Percentiles rank a stretch among this genome's conserved stretches.
Evolutionary conservation across 2,888 invertebrate species (phyloP).

Genomic region (Nesidiocoris tenuis): DNA sequence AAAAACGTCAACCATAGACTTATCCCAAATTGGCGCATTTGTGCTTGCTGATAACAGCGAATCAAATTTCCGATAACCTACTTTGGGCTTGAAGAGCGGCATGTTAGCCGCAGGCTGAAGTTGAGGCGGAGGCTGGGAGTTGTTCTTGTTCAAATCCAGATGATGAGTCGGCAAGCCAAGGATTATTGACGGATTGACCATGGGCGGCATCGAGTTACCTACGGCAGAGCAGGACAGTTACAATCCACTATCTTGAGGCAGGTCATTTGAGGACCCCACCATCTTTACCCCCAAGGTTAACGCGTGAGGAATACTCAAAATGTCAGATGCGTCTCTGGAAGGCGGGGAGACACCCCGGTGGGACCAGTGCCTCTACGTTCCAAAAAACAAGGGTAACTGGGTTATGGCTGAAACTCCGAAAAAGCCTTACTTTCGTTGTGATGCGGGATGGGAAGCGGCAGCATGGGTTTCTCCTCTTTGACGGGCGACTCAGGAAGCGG

Average conservation of each 20-base stretch:
- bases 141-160: slow-evolving; percentile 49
- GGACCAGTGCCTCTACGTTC: too few relatives aligned
- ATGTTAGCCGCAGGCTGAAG: slow-evolving; percentile 39
- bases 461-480: slow-evolving; percentile 52
- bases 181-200: slow-evolving; percentile 22
- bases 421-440: slow-evolving; percentile 45
- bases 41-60: too few relatives aligned
- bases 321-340: too few relatives aligned
- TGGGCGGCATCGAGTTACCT: slow-evolving; percentile 27
- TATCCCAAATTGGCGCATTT: too few relatives aligned
- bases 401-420: too few relatives aligned
- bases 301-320: too few relatives aligned
- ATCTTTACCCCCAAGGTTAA: too few relatives aligned
- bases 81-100: slow-evolving; percentile 49
- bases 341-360: too few relatives aligned
- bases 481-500: slow-evolving; percentile 51
- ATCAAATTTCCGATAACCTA: too few relatives aligned
- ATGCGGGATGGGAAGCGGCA: slow-evolving; percentile 37
- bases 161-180: slow-evolving; percentile 33
- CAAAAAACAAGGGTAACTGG: too few relatives aligned
- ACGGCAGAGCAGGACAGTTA: background rate
- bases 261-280: background rate
- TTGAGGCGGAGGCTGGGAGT: slow-evolving; percentile 45
- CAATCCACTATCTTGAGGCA: too few relatives aligned
- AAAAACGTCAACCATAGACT: too few relatives aligned